Percentiles rank a stretch among this genome's conserved stretches.
Conservation (phyloP, 2,797 vertebrate genomes). For the Neostethus bicornis region DNA sequence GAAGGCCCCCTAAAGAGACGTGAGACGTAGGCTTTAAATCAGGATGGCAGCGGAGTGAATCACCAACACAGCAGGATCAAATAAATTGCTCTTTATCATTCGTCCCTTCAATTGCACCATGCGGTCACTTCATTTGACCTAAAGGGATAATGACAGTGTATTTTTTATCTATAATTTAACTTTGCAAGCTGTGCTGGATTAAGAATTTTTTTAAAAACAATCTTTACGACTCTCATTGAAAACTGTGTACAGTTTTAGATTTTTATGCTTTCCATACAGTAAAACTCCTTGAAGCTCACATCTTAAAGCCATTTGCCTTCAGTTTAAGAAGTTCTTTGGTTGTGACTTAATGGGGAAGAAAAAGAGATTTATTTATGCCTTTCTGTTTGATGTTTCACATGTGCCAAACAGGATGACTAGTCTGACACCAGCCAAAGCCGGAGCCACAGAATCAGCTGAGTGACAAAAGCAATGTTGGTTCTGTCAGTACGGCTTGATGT, state of each 20-base stretch:
- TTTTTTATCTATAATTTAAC: not conserved
- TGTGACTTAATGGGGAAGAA: not conserved
- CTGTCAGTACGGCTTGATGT: no score
- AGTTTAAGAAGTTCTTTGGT: not conserved
- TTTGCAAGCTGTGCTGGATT: not conserved
- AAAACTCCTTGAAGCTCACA: not conserved
- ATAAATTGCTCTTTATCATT: conserved; percentile 33
- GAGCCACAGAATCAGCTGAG: no score
- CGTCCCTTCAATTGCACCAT: conserved; percentile 21
- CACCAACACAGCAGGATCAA: conserved; percentile 27
- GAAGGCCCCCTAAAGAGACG: conserved; percentile 20
- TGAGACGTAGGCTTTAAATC: conserved; percentile 32
- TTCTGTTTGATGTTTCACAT: not conserved
- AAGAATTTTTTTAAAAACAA: not conserved
- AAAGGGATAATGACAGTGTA: conserved; percentile 9
- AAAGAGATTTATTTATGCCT: not conserved
- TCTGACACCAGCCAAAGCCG: no score
- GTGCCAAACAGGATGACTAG: not conserved
- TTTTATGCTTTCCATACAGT: not conserved
- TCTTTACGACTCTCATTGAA: not conserved
- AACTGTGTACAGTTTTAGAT: not conserved
- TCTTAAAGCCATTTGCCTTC: not conserved
- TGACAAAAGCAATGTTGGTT: no score
- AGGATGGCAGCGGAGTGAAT: conserved; percentile 36
- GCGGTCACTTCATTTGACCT: conserved; percentile 6